Percentiles rank a stretch among this genome's conserved stretches.
Evolutionary conservation across 2,797 vertebrate genomes (phyloP).

Genomic region (Halcyon badia): DNA sequence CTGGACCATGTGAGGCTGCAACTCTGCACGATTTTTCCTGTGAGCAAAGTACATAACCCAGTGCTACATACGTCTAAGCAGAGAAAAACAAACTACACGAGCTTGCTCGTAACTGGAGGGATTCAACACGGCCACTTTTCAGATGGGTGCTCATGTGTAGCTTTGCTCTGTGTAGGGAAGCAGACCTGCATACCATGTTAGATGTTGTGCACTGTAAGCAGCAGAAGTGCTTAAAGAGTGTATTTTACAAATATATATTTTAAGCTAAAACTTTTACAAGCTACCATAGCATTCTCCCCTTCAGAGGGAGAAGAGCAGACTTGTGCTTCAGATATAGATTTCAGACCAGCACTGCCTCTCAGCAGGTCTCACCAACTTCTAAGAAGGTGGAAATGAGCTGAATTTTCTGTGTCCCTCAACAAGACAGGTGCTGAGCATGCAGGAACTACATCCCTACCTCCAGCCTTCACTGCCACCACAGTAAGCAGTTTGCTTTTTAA

Average conservation of each 20-base stretch:
- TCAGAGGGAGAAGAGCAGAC: background rate
- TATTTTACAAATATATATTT: background rate
- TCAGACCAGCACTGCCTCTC: background rate
- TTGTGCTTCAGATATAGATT: background rate
- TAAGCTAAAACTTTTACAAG: background rate
- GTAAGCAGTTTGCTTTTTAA: background rate
- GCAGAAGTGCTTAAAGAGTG: fast-evolving
- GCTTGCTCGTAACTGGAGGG: background rate
- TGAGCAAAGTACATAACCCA: background rate
- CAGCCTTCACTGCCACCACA: background rate
- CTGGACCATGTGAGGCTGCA: background rate
- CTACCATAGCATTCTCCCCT: background rate
- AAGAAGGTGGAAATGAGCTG: background rate
- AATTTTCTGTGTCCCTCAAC: background rate
- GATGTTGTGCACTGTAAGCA: background rate
- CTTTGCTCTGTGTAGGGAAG: background rate
- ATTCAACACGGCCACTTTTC: background rate
- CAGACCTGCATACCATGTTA: background rate
- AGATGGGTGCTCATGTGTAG: background rate
- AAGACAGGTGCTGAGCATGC: background rate
- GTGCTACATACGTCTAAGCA: background rate
- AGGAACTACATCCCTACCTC: background rate
- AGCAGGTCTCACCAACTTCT: background rate
- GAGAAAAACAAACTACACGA: background rate
- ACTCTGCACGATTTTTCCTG: background rate